Evolutionary conservation across 2,797 vertebrate species (phyloP).

Genomic region (Ctenopoma kingsleyae): DNA sequence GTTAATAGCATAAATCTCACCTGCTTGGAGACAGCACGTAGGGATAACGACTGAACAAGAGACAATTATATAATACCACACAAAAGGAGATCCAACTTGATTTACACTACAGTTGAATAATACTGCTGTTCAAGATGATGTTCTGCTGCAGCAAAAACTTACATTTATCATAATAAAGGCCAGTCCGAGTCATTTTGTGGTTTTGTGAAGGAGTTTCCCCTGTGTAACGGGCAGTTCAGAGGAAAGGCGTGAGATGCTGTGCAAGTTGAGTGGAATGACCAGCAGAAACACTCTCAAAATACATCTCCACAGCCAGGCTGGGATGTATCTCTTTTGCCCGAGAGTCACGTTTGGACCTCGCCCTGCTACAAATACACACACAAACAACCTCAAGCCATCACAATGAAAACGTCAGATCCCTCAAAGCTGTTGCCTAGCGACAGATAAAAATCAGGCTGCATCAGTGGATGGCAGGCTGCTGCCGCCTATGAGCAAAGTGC

Average conservation of each 20-base stretch:
- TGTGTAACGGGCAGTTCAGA: conserved; percentile 30
- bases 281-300: conserved; percentile 50
- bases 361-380: conserved; percentile 37
- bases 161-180: conserved; percentile 22
- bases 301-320: conserved; percentile 28
- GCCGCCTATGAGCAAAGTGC: conserved; percentile 66
- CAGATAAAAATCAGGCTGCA: conserved; percentile 75
- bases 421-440: conserved; percentile 86
- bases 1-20: conserved; percentile 36
- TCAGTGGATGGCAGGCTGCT: conserved; percentile 57
- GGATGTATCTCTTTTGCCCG: conserved; percentile 51
- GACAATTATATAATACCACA: conserved; percentile 53
- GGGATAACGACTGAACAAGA: conserved; percentile 40
- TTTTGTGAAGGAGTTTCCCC: conserved; percentile 41
- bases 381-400: conserved; percentile 40
- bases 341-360: conserved; percentile 47
- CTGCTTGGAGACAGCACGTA: conserved; percentile 31
- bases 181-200: conserved; percentile 27
- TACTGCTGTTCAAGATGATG: conserved; percentile 13
- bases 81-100: conserved; percentile 26
- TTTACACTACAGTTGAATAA: conserved; percentile 25
- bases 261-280: conserved; percentile 36
- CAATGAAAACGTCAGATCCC: conserved; percentile 66
- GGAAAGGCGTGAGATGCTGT: conserved; percentile 4
- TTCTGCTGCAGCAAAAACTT: conserved; percentile 20